Evolutionary conservation across 2,113 vertebrate species (phyloP).

Genomic region (Chroicocephalus ridibundus): DNA sequence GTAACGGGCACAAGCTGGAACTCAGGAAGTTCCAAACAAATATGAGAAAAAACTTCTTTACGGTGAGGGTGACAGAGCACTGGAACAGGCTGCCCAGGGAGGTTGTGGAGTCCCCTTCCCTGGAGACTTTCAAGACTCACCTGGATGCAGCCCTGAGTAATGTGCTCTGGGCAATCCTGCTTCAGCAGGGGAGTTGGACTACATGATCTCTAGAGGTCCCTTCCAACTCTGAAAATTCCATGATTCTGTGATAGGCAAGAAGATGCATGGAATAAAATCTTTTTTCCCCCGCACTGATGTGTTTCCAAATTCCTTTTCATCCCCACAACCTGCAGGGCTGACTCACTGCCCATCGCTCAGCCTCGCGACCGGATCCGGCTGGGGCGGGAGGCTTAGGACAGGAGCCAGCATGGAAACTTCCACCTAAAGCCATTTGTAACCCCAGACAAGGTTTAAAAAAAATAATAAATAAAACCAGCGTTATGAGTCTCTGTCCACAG

Average conservation of each 20-base stretch:
- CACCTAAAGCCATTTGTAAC: not conserved
- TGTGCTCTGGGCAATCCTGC: no score
- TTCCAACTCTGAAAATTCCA: no score
- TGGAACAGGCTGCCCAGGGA: no score
- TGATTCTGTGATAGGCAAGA: not conserved
- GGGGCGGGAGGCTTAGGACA: not conserved
- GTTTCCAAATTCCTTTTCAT: not conserved
- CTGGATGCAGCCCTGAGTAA: no score
- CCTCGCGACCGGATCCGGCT: not conserved
- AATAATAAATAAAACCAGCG: not conserved
- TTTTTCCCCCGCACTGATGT: fast-evolving
- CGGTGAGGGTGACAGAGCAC: no score
- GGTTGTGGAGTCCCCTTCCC: no score
- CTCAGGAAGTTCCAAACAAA: no score
- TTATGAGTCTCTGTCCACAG: not conserved
- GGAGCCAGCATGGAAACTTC: constrained; percentile 45
- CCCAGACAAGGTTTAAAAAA: not conserved
- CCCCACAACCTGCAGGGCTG: not conserved
- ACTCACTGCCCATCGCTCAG: not conserved
- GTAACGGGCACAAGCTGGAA: no score
- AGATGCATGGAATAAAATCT: not conserved
- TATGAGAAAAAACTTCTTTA: no score
- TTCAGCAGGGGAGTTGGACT: no score
- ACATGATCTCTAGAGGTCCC: no score
- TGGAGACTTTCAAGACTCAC: no score